Conservation (phyloP, 1,140 invertebrate species). For the Dryas iulia region DNA sequence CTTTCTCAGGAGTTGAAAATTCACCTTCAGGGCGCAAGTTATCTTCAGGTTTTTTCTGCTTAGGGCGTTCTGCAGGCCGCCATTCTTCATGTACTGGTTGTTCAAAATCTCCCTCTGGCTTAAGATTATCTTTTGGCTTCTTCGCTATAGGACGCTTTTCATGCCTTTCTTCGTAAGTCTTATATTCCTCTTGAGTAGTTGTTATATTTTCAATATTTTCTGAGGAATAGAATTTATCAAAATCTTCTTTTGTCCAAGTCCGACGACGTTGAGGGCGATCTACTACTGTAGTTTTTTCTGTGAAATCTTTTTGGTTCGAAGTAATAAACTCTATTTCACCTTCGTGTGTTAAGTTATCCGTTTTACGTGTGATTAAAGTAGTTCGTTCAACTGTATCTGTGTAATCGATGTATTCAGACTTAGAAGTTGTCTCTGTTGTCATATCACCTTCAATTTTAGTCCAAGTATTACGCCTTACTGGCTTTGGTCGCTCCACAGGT, state of each 20-base stretch:
- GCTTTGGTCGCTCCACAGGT: constrained; percentile 83
- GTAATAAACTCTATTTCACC: constrained; percentile 84
- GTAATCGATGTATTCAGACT: constrained; percentile 84
- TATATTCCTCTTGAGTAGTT: constrained; percentile 82
- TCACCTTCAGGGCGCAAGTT: constrained; percentile 84
- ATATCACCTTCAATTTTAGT: constrained; percentile 89
- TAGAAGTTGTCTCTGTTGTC: constrained; percentile 83
- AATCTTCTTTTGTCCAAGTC: constrained; percentile 87
- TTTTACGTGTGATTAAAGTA: constrained; percentile 80
- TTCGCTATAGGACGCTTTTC: constrained; percentile 37
- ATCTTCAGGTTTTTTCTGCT: constrained; percentile 78
- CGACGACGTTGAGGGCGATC: constrained; percentile 81
- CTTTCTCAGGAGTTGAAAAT: constrained; percentile 77
- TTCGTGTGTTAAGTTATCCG: constrained; percentile 84
- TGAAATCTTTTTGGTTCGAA: constrained; percentile 82
- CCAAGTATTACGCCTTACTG: constrained; percentile 90
- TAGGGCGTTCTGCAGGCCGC: constrained; percentile 66
- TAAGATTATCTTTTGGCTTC: constrained; percentile 80
- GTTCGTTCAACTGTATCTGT: constrained; percentile 81
- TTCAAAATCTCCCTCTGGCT: constrained; percentile 81
- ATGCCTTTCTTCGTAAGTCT: constrained; percentile 71
- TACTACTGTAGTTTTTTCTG: constrained; percentile 78
- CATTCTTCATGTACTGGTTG: constrained; percentile 60
- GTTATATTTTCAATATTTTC: constrained; percentile 78
- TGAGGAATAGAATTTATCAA: constrained; percentile 84